A percentile compares a stretch with the other conserved stretches of the same genome.
These are phyloP conservation scores for Aphaenogaster rudis DNA, from an alignment of 1,140 invertebrate genomes.

Conservation along the genomic window DNA sequence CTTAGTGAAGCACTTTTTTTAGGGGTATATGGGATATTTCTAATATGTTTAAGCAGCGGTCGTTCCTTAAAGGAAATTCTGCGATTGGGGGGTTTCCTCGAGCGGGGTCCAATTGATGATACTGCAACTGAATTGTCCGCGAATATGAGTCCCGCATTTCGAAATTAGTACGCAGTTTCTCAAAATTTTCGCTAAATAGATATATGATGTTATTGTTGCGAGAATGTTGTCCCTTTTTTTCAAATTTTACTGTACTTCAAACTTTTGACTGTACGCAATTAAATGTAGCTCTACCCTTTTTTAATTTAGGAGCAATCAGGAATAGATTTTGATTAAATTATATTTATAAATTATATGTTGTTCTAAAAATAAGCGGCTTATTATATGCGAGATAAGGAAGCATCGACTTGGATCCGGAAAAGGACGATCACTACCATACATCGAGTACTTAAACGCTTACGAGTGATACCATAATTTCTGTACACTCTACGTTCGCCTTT, in stretches of 20 bases:
- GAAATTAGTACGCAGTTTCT: neutral
- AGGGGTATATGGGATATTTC: slow-evolving; percentile 84
- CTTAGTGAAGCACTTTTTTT: slow-evolving; percentile 81
- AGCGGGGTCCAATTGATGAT: slow-evolving; percentile 46
- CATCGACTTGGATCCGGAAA: neutral
- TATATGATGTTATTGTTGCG: neutral
- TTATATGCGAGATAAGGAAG: neutral
- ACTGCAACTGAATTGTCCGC: neutral
- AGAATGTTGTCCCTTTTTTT: neutral
- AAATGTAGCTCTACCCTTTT: neutral
- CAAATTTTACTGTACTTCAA: neutral
- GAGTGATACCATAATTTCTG: slow-evolving; percentile 3
- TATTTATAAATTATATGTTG: neutral
- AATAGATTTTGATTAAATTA: neutral
- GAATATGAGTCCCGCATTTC: neutral
- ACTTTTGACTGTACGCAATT: neutral
- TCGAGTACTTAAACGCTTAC: slow-evolving; percentile 51
- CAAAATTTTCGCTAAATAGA: neutral
- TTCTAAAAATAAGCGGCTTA: neutral
- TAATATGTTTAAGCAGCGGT: slow-evolving; percentile 80
- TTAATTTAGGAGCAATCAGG: neutral
- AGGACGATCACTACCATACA: slow-evolving; percentile 8
- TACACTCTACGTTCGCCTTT: neutral
- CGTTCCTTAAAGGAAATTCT: slow-evolving; percentile 69
- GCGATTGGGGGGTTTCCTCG: slow-evolving; percentile 71